Conservation (phyloP, 2,888 invertebrate genomes). For the Eilema griseolum region DNA sequence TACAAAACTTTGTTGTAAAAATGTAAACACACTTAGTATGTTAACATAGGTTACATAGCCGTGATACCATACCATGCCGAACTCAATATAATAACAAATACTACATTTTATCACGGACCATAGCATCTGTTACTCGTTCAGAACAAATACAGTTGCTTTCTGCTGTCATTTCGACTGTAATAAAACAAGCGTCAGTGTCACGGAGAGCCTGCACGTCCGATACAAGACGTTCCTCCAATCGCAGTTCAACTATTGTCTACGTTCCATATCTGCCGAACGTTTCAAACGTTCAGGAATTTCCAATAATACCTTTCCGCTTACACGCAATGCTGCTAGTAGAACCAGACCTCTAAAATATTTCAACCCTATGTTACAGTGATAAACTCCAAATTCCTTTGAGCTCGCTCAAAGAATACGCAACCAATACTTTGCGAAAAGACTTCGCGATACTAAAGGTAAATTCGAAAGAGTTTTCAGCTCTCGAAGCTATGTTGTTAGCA, state of each 20-base stretch:
- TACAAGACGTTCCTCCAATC: conserved; percentile 73
- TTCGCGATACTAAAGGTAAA: conserved; percentile 78
- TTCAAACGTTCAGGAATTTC: conserved; percentile 82
- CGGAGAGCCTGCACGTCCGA: conserved; percentile 70
- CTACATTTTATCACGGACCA: background rate
- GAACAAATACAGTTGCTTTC: conserved; percentile 26
- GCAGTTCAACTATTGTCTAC: conserved; percentile 74
- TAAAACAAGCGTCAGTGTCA: conserved; percentile 61
- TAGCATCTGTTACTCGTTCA: background rate
- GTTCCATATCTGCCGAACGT: conserved; percentile 75
- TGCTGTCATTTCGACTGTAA: conserved; percentile 47
- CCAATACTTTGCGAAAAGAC: conserved; percentile 57
- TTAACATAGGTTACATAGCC: too few relatives aligned
- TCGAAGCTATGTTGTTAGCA: conserved; percentile 64
- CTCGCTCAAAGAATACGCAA: conserved; percentile 37
- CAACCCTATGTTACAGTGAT: conserved; percentile 34
- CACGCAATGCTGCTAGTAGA: conserved; percentile 30
- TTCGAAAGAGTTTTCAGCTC: conserved; percentile 79
- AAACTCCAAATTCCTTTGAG: conserved; percentile 50
- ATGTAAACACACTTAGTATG: too few relatives aligned
- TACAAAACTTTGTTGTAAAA: background rate
- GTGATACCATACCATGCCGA: too few relatives aligned
- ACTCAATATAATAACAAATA: background rate
- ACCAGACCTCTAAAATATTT: conserved; percentile 17
- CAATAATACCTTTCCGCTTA: conserved; percentile 74